Evolutionary conservation across 2,888 invertebrate species (phyloP), one percentile per base, ranked within the genome.

Genomic region (Eilema depressum): DNA sequence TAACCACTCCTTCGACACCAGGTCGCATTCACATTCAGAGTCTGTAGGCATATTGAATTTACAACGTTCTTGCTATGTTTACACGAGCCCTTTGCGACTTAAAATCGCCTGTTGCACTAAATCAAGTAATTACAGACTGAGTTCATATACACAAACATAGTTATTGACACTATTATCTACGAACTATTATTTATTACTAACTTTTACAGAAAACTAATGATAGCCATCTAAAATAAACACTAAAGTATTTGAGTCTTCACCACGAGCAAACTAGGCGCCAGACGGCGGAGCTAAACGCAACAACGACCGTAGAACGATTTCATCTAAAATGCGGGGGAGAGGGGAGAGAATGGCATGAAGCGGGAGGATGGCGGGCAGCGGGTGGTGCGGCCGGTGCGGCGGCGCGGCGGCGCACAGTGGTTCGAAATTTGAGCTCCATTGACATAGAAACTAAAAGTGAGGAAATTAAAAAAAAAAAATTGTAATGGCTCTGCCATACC

Each of bases 1-100:
- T 79, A 98, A 95, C 97, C 98, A 97, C 89, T 98, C 98, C 90
- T 96, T 97, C 74, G 96, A 96, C 83, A 97, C 97, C 88, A 96
- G 94, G 87, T 97, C 96, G 89, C 96, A 96, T 85, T 97, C 97
- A 82, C 92, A 93, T 89, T 95, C 95, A 26, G 94, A 93, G 86
- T 95, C 95, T 83, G 90, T 93, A 84, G 95, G 95, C 95, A 95
- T 95, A 85, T 92, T 95, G 91, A 76, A 83, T 84, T 83, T 85
- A 85, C 85, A 86, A 86, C 86, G 85, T 87, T 90, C 84, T 85
- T 84, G 53, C 83, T 86, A 85, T 92, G 91, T 93, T 93, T 94
- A 93, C 93, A 90, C 89, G 85, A 85, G 82, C 83, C 86, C 86
- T 88, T 85, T 74, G 83, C 83, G 84, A 84, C 86, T 88, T 86